Conservation (phyloP, 2,113 vertebrate species). For the Polypterus senegalus region DNA sequence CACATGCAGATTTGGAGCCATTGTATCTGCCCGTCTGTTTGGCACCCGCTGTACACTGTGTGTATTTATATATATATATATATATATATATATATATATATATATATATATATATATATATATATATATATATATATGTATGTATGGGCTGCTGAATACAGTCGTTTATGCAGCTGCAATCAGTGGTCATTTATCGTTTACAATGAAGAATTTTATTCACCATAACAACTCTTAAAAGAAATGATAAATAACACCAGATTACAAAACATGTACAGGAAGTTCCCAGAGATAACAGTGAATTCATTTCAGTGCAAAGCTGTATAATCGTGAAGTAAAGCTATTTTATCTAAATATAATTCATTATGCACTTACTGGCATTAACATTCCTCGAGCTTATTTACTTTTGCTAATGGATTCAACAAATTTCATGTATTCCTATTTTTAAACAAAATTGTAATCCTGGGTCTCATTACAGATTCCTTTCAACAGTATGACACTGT, state of each 20-base stretch:
- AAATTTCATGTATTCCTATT: conserved; percentile 1
- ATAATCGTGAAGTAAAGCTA: background rate
- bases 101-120: too few relatives aligned
- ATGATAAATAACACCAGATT: background rate
- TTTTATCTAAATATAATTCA: conserved; percentile 8
- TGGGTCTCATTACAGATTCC: background rate
- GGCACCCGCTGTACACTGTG: too few relatives aligned
- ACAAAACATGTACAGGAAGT: conserved; percentile 1
- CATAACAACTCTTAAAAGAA: conserved; percentile 3
- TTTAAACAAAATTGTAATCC: background rate
- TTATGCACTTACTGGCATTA: conserved; percentile 4
- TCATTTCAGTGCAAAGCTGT: background rate
- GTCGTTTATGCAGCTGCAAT: background rate
- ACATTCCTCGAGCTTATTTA: conserved; percentile 6
- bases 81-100: too few relatives aligned
- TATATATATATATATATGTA: too few relatives aligned
- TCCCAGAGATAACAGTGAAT: background rate
- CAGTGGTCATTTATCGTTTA: background rate
- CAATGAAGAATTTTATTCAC: background rate
- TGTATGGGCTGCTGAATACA: too few relatives aligned
- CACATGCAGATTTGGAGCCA: too few relatives aligned
- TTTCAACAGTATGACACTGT: background rate
- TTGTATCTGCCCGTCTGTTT: too few relatives aligned
- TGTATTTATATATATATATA: too few relatives aligned
- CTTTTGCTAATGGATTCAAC: conserved; percentile 3